Base-by-base conservation (phyloP, 2,888 invertebrate species). In the Lasioglossum figueresi region DNA sequence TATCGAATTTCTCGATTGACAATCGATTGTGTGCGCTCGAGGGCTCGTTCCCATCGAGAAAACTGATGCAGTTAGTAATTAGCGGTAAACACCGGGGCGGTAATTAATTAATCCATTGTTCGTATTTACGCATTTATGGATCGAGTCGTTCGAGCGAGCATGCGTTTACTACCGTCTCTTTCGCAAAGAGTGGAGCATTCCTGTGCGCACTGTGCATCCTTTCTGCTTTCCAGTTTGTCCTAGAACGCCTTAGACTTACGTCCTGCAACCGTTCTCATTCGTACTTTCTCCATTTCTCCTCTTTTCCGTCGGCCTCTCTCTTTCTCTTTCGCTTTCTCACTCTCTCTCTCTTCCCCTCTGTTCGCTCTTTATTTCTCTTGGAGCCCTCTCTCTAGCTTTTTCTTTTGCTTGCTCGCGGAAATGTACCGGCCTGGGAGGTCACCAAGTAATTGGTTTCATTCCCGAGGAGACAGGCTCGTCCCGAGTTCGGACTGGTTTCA, bases 381-480 rank as follows among this genome's bases (percentile, higher is more conserved):
- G 56, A 56, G n/a, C 79, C 63, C 79, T 68, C 63, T 34, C 78
- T 37, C 75, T 73, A 43, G 66, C 48, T 34, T 43, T 75, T 80
- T 86, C 87, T 89, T 88, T 88, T 89, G 88, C 85, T 85, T 80
- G 86, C 88, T 87, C 81, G 84, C 78, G 75, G 85, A 86, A 89
- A 91, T 84, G 88, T 85, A 89, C 85, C 87, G 89, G 92, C 93
- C 94, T 91, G 91, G 91, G 93, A 93, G 94, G 93, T 93, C 93
- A 93, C 93, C 93, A 90, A 93, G 94, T 94, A 94, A 94, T 94
- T 94, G 94, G 94, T 94, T 94, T 94, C 94, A 93, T 94, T 94
- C 92, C 92, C 92, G 88, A 89, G 90, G 92, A 94, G 94, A 94
- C 94, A 94, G 94, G 93, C 92, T 91, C 92, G 89, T 88, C 88